Evolutionary conservation across 2,888 invertebrate genomes (phyloP), one percentile per base, ranked within the genome.

Genomic region (Dynastes tityus): DNA sequence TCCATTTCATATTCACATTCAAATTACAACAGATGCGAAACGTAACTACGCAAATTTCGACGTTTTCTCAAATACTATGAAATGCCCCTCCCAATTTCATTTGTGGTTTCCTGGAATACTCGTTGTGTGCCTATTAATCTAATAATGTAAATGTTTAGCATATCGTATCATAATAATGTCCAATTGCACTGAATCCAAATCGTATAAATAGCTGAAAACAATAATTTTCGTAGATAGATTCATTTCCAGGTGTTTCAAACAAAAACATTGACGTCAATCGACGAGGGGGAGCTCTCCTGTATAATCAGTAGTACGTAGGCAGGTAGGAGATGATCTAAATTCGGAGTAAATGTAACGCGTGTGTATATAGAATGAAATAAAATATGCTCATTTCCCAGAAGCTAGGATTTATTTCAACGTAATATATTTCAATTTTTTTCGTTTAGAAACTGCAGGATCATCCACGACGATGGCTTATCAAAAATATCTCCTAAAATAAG

Each of bases 191-290:
- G 49, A 27, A 68, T 29, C 49, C 49, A 5, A 29, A 29, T 29
- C 53, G 51, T 29, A 16, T 51, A 49, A 68, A 51, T 68, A 27
- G 29, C 51, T 51, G 29, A 8, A 51, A 51, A 16, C 16, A 8
- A 40, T 16, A n/a, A 13, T 37, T 65, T 8, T 45, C 9, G 11
- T 13, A 4, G 32, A 8, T 8, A 13, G 16, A 65, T 37, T 11
- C 13, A 13, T 11, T 68, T 68, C 67, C 6, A 32, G 27, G 27
- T 45, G n/a, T 49, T 68, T 29, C 51, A 68, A 68, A 68, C 68
- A 68, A 53, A 68, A 68, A 49, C 51, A 29, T 68, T 68, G 68
- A 68, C 68, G 68, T 68, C 68, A 68, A 51, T 68, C 22, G 45
- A n/a, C n/a, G 1, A 2, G 65, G 6, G 65, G 16, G n/a, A n/a